Percentiles rank a stretch among this genome's conserved stretches.
Conservation (phyloP, 1,140 invertebrate species). For the Eubasilissa regina region DNA sequence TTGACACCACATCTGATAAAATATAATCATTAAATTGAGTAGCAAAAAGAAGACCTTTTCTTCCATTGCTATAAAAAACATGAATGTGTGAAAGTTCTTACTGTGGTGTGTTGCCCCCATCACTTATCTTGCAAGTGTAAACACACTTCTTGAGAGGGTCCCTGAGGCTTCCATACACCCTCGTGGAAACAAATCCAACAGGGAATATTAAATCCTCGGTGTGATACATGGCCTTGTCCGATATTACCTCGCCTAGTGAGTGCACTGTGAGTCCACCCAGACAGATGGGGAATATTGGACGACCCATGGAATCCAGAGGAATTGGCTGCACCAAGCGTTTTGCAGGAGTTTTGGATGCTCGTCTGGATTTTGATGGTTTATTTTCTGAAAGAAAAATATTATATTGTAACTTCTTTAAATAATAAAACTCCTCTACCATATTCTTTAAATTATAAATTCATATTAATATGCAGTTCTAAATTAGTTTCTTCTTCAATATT, state of each 20-base stretch:
- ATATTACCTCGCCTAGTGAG: conserved; percentile 84
- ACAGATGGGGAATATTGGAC: conserved; percentile 83
- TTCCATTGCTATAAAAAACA: too few species aligned
- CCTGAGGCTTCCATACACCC: conserved; percentile 82
- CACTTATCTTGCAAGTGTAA: conserved; percentile 88
- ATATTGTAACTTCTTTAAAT: neutral
- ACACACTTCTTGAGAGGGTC: conserved; percentile 82
- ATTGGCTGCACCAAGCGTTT: conserved; percentile 77
- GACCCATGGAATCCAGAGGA: conserved; percentile 78
- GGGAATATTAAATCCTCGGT: conserved; percentile 84
- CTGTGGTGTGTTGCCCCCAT: conserved; percentile 80
- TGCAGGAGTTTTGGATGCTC: conserved; percentile 61
- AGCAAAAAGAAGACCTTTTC: too few species aligned
- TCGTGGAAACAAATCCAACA: conserved; percentile 85
- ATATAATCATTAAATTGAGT: too few species aligned
- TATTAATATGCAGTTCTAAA: too few species aligned
- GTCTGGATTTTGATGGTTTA: conserved; percentile 59
- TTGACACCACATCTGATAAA: too few species aligned
- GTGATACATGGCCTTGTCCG: conserved; percentile 80
- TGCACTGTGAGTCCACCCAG: conserved; percentile 83
- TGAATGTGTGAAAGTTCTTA: conserved; percentile 63
- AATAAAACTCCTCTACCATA: neutral
- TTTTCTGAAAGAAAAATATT: conserved; percentile 33
- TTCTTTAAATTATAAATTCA: too few species aligned
- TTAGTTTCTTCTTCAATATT: too few species aligned